Evolutionary conservation across 2,888 invertebrate genomes (phyloP).

Genomic region (Zygaena filipendulae): DNA sequence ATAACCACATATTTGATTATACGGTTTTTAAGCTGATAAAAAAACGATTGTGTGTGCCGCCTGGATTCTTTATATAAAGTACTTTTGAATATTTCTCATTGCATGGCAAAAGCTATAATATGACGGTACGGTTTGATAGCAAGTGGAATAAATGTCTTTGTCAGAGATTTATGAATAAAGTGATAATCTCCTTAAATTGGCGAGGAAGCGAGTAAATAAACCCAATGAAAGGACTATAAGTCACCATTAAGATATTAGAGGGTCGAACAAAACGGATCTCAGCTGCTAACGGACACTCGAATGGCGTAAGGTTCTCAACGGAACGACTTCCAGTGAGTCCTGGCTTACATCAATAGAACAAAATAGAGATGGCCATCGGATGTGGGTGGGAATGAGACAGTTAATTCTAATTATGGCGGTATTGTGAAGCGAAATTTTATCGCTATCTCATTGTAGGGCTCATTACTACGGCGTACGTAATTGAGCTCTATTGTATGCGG

Average conservation of each 20-base stretch:
- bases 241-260: constrained; percentile 27
- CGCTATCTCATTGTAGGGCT: constrained; percentile 62
- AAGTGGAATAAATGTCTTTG: too few species aligned
- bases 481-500: constrained; percentile 52
- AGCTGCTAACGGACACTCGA: not conserved
- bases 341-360: constrained; percentile 37
- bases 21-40: too few species aligned
- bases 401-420: constrained; percentile 64
- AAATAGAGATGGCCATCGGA: constrained; percentile 43
- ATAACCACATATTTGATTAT: too few species aligned
- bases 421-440: constrained; percentile 64
- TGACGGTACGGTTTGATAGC: too few species aligned
- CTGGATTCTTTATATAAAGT: too few species aligned
- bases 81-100: too few species aligned
- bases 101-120: too few species aligned
- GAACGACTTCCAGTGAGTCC: constrained; percentile 15
- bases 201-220: constrained; percentile 20
- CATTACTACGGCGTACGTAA: constrained; percentile 48
- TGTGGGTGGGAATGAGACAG: constrained; percentile 61
- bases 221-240: constrained; percentile 29
- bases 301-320: constrained; percentile 2
- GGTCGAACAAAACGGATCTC: too few species aligned
- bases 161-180: too few species aligned
- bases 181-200: too few species aligned
- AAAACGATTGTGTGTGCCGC: too few species aligned